Evolutionary conservation across 2,797 vertebrate species (phyloP).

Genomic region (Okamejei kenojei): DNA sequence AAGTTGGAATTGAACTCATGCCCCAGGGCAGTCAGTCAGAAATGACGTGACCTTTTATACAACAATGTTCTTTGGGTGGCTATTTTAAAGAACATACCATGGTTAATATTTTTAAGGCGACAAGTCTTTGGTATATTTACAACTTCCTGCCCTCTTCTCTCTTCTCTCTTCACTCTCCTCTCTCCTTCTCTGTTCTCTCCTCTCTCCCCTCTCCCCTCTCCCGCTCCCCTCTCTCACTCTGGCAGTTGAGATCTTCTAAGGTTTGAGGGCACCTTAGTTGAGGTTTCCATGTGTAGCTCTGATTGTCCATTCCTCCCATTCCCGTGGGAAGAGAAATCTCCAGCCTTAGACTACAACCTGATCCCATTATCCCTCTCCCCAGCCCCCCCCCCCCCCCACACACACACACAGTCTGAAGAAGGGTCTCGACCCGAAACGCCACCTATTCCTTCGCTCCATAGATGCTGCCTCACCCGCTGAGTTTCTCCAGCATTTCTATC

Average conservation of each 20-base stretch:
- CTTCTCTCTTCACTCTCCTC: constrained; percentile 41
- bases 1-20: no score
- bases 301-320: not conserved
- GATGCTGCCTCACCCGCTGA: no score
- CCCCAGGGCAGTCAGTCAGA: no score
- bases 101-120: not conserved
- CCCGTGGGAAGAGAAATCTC: not conserved
- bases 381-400: no score
- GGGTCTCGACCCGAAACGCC: no score
- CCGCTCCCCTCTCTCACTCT: no score
- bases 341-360: no score
- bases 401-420: no score
- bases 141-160: constrained; percentile 39
- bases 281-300: not conserved
- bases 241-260: not conserved
- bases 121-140: not conserved
- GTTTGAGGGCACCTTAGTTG: not conserved
- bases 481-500: no score
- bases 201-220: no score
- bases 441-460: no score
- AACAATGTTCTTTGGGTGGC: not conserved
- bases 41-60: no score
- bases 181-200: constrained; percentile 41
- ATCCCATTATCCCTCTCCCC: not conserved
- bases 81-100: not conserved